Conservation (phyloP, 1,140 invertebrate species). For the Cephus cinctus region DNA sequence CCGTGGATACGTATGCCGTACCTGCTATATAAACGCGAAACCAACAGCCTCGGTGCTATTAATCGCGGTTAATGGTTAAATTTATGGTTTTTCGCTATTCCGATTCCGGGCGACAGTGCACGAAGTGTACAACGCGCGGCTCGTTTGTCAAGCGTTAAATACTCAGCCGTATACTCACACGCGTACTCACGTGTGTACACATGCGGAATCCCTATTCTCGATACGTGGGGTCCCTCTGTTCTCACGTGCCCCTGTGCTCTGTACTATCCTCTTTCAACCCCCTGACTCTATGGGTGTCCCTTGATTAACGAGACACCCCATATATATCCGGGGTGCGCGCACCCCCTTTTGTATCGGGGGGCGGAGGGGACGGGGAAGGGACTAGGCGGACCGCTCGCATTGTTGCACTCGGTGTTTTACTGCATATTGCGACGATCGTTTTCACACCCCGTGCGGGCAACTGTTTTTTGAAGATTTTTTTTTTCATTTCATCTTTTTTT, state of each 20-base stretch:
- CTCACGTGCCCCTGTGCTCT: background rate
- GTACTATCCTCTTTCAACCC: conserved; percentile 2
- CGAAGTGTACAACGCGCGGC: conserved; percentile 14
- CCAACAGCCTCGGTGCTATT: no score
- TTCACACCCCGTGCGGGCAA: no score
- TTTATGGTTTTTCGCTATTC: conserved; percentile 15
- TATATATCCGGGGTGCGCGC: conserved; percentile 13
- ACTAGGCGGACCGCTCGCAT: background rate
- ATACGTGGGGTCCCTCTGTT: background rate
- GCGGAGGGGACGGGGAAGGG: no score
- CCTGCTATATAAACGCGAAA: no score
- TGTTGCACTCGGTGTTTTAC: conserved; percentile 7
- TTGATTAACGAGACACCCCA: conserved; percentile 29
- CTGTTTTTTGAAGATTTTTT: no score
- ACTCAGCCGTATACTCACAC: conserved; percentile 13
- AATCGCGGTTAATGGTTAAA: conserved; percentile 10
- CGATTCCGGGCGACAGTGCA: conserved; percentile 17
- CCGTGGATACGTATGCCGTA: no score
- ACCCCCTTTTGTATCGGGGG: no score
- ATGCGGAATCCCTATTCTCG: no score
- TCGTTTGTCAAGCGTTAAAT: conserved; percentile 32
- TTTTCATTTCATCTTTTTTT: no score
- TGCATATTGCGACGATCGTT: conserved; percentile 7
- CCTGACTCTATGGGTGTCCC: conserved; percentile 9
- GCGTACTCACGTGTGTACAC: no score